A percentile compares a stretch with the other conserved stretches of the same genome.
These are phyloP conservation scores for Resseliella maxima DNA, from an alignment of 2,888 invertebrate species.

Conservation along the genomic window DNA sequence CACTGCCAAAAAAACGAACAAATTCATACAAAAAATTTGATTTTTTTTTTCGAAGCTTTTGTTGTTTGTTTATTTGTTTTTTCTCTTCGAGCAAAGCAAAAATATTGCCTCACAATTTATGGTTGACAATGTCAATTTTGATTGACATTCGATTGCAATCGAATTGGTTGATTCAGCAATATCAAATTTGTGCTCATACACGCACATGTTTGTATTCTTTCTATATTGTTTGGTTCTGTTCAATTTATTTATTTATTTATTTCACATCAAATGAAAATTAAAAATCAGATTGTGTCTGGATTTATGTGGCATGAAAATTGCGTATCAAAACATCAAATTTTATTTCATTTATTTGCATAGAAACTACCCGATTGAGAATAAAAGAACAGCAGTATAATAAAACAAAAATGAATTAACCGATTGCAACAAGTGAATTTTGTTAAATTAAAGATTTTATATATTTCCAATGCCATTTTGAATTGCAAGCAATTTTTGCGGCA, in stretches of 20 bases:
- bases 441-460: neutral
- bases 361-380: too few relatives aligned
- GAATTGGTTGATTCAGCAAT: neutral
- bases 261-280: neutral
- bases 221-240: neutral
- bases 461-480: neutral
- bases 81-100: neutral
- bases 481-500: too few relatives aligned
- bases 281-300: neutral
- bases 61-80: neutral
- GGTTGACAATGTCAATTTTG: neutral
- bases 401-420: too few relatives aligned
- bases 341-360: too few relatives aligned
- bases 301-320: neutral
- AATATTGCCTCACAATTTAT: neutral
- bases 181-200: neutral
- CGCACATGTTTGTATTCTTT: neutral
- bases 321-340: too few relatives aligned
- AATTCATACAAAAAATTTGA: too few relatives aligned
- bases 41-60: too few relatives aligned
- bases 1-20: too few relatives aligned
- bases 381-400: too few relatives aligned
- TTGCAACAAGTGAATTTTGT: neutral
- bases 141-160: constrained; percentile 1
- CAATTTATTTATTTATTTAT: neutral